These are phyloP conservation scores for Diabrotica virgifera DNA, from an alignment of 1,140 invertebrate genomes.

Conservation along the genomic window DNA sequence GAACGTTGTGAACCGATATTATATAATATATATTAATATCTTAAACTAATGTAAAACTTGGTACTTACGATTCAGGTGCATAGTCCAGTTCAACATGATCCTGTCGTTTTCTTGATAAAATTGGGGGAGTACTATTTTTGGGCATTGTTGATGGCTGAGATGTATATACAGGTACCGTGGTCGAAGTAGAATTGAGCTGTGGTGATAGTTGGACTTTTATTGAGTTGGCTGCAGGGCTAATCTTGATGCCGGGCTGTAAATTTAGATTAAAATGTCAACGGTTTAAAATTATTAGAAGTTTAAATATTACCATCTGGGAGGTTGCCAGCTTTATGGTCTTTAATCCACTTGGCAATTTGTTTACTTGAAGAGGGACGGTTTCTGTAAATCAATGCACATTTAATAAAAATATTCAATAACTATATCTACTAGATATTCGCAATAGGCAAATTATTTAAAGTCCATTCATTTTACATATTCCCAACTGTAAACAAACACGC, in stretches of 20 bases:
- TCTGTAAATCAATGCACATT: constrained; percentile 38
- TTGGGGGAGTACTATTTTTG: constrained; percentile 59
- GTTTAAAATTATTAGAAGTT: not conserved
- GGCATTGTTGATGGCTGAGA: constrained; percentile 44
- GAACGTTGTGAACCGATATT: too few relatives aligned
- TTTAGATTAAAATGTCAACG: constrained; percentile 14
- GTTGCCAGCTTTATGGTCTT: constrained; percentile 60
- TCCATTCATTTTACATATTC: too few relatives aligned
- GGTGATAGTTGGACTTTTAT: constrained; percentile 15
- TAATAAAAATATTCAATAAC: too few relatives aligned
- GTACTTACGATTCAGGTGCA: constrained; percentile 52
- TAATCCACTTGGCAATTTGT: constrained; percentile 54
- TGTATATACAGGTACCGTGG: constrained; percentile 24
- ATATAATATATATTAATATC: too few relatives aligned
- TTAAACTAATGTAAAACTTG: too few relatives aligned
- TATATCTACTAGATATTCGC: too few relatives aligned
- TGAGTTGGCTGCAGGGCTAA: constrained; percentile 24
- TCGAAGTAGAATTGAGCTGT: constrained; percentile 24
- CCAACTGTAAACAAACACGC: too few relatives aligned
- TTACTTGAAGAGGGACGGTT: constrained; percentile 54
- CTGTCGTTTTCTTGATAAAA: constrained; percentile 61
- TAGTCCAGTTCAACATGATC: constrained; percentile 52
- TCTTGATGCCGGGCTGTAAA: constrained; percentile 40
- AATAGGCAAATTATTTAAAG: too few relatives aligned
- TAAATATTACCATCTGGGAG: constrained; percentile 54